phyloP scores from a whole-genome alignment of 2,888 invertebrate species.

The Thymelicus acteon region DNA sequence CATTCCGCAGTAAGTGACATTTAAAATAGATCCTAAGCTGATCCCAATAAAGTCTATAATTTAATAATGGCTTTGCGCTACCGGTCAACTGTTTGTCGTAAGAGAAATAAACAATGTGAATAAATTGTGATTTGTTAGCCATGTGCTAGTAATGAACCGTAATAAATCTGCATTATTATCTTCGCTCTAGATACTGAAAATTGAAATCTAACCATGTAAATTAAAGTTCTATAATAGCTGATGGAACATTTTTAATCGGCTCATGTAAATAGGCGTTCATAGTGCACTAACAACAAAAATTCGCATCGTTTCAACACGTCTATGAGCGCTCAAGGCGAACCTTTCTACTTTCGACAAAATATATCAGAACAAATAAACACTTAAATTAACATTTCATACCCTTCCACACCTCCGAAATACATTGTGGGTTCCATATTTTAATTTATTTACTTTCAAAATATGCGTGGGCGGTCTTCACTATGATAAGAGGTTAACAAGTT shows the following conservation, averaged over 20 bases:
- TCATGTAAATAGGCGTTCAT: constrained; percentile 1
- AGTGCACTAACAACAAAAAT: constrained; percentile 13
- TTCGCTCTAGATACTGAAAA: constrained; percentile 14
- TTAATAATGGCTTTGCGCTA: not conserved
- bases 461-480: constrained; percentile 43
- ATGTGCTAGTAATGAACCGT: constrained; percentile 13
- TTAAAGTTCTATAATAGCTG: constrained; percentile 33
- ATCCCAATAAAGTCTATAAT: constrained; percentile 6
- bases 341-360: constrained; percentile 70
- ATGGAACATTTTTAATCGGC: not conserved
- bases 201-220: constrained; percentile 15
- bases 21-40: constrained; percentile 22
- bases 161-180: constrained; percentile 9
- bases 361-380: not conserved
- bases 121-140: constrained; percentile 1
- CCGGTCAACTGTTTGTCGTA: constrained; percentile 20
- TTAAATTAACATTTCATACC: constrained; percentile 58
- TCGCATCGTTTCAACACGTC: constrained; percentile 53
- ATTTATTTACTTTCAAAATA: constrained; percentile 40
- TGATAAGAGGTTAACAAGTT: constrained; percentile 42
- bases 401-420: constrained; percentile 78
- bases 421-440: constrained; percentile 49
- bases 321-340: constrained; percentile 70
- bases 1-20: constrained; percentile 39
- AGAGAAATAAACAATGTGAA: constrained; percentile 30